Evolutionary conservation across 2,113 vertebrate genomes (phyloP).

Genomic region (Sinocyclocheilus anophthalmus): DNA sequence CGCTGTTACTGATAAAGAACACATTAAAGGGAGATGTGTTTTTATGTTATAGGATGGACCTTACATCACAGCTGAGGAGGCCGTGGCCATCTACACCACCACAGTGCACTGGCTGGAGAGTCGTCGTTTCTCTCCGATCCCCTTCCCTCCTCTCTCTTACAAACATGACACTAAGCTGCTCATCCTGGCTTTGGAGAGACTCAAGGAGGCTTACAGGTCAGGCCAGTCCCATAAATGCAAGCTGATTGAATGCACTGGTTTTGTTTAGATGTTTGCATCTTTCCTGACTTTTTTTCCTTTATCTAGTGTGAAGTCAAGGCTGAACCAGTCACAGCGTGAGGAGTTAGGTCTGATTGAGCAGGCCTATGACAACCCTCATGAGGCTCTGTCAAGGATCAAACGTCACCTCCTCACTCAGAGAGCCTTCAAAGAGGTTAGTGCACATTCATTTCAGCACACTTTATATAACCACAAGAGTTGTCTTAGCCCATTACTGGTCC

Average conservation of each 20-base stretch:
- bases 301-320: constrained; percentile 92
- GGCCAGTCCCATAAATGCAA: not conserved
- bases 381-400: constrained; percentile 97
- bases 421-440: constrained; percentile 95
- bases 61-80: constrained; percentile 98
- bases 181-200: constrained; percentile 94
- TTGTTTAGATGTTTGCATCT: not conserved
- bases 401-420: constrained; percentile 98
- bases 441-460: not conserved
- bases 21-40: not conserved
- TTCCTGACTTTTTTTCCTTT: constrained; percentile 24
- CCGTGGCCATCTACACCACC: constrained; percentile 98
- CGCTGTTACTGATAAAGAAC: not conserved
- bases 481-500: not conserved
- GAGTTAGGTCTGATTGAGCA: constrained; percentile 97
- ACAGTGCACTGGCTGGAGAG: constrained; percentile 99
- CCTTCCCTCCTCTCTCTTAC: constrained; percentile 95
- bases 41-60: constrained; percentile 87
- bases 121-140: constrained; percentile 95
- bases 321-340: constrained; percentile 98
- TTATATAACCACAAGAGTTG: not conserved
- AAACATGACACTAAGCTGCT: constrained; percentile 98
- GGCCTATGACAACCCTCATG: constrained; percentile 98
- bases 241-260: not conserved
- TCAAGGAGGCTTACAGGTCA: constrained; percentile 99